Evolutionary conservation across 2,888 invertebrate genomes (phyloP).

Genomic region (Alcis repandata): DNA sequence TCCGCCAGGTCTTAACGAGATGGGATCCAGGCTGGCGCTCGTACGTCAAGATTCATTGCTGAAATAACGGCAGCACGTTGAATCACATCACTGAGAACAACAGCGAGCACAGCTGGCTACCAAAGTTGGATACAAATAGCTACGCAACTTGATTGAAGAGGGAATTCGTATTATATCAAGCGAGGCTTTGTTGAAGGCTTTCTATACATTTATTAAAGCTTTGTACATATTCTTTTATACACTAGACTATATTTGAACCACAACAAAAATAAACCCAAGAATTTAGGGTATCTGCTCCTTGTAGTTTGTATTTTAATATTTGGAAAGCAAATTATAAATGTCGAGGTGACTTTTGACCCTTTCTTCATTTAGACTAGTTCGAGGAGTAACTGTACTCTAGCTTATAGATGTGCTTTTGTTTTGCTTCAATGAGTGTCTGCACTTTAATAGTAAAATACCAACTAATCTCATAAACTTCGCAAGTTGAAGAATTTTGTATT

Average conservation of each 20-base stretch:
- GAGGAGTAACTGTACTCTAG: not conserved
- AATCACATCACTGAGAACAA: conserved; percentile 44
- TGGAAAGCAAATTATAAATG: too few relatives aligned
- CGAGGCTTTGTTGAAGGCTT: conserved; percentile 6
- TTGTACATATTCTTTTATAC: not conserved
- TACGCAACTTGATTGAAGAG: conserved; percentile 8
- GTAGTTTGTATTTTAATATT: too few relatives aligned
- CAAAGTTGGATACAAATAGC: conserved; percentile 2
- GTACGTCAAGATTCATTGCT: conserved; percentile 46
- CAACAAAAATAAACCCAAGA: not conserved
- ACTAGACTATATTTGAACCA: not conserved
- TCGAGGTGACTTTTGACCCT: not conserved
- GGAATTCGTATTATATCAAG: conserved; percentile 11
- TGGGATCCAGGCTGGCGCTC: conserved; percentile 50
- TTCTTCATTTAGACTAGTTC: not conserved
- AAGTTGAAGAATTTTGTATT: conserved; percentile 32
- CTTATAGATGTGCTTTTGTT: not conserved
- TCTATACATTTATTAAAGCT: conserved; percentile 3
- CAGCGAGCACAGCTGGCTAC: conserved; percentile 19
- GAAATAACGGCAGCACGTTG: conserved; percentile 43
- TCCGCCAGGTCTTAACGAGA: conserved; percentile 71
- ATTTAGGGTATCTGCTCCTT: not conserved
- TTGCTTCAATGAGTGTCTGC: not conserved
- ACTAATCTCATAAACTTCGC: conserved; percentile 22
- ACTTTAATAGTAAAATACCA: conserved; percentile 15